Evolutionary conservation across 2,797 vertebrate genomes (phyloP).

Genomic region (Lagodon rhomboides): DNA sequence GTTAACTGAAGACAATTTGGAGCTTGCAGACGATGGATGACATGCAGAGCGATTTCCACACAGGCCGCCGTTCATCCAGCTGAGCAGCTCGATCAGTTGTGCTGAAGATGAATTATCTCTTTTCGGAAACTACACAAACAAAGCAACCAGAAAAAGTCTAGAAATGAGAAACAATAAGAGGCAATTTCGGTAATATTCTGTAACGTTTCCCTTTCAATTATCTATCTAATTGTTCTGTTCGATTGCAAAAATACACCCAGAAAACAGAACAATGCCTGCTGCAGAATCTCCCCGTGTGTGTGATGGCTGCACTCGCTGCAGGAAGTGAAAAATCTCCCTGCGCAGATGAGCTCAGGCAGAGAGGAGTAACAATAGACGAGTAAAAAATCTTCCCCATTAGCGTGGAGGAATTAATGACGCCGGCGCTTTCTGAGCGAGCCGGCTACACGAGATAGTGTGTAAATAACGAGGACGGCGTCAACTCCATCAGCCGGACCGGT

Average conservation of each 20-base stretch:
- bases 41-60: too few species aligned
- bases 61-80: not conserved
- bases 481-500: constrained; percentile 39
- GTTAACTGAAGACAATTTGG: not conserved
- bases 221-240: not conserved
- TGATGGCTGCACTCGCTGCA: constrained; percentile 9
- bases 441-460: constrained; percentile 46
- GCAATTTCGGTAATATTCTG: constrained; percentile 10
- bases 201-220: not conserved
- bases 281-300: constrained; percentile 20
- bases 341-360: constrained; percentile 31
- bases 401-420: constrained; percentile 33
- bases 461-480: constrained; percentile 55
- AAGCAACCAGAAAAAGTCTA: not conserved
- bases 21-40: not conserved
- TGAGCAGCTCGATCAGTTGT: not conserved
- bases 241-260: constrained; percentile 35
- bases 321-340: constrained; percentile 29
- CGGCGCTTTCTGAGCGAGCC: constrained; percentile 32
- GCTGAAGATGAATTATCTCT: not conserved
- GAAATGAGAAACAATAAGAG: not conserved
- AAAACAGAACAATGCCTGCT: constrained; percentile 19
- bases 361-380: constrained; percentile 24
- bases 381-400: constrained; percentile 37
- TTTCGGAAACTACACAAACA: not conserved